Evolutionary conservation across 2,113 vertebrate species (phyloP).

Genomic region (Nannobrachium achirus): DNA sequence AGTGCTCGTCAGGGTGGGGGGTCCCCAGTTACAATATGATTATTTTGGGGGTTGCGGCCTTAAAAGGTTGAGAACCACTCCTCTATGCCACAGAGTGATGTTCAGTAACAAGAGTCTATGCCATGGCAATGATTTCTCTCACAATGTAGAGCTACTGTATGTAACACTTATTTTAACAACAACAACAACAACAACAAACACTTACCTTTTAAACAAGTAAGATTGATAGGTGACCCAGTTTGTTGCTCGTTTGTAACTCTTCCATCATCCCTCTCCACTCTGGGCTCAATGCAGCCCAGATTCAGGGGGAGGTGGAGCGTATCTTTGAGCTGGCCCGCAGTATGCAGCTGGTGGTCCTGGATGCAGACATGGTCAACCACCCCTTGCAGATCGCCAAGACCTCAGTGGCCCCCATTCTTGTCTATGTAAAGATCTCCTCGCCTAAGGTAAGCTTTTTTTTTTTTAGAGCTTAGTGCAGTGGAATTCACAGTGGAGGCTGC

Average conservation of each 20-base stretch:
- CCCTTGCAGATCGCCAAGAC: slow-evolving; percentile 97
- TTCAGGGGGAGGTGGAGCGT: slow-evolving; percentile 97
- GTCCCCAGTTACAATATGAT: too few relatives aligned
- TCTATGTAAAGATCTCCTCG: slow-evolving; percentile 97
- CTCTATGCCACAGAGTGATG: too few relatives aligned
- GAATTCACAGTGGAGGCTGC: not conserved
- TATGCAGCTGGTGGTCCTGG: slow-evolving; percentile 92
- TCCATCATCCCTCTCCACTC: not conserved
- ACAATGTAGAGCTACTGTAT: too few relatives aligned
- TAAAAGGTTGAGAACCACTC: too few relatives aligned
- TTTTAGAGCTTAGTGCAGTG: not conserved
- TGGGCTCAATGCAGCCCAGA: slow-evolving; percentile 72
- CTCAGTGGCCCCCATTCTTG: slow-evolving; percentile 93
- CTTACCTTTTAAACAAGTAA: too few relatives aligned
- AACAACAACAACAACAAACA: too few relatives aligned
- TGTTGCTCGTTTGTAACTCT: not conserved
- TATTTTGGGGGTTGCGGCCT: too few relatives aligned
- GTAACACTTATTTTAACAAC: too few relatives aligned
- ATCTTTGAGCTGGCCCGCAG: slow-evolving; percentile 98
- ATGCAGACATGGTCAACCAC: slow-evolving; percentile 97
- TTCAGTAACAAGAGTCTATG: too few relatives aligned
- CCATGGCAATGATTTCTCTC: too few relatives aligned
- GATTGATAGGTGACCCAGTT: too few relatives aligned
- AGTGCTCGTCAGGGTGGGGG: too few relatives aligned
- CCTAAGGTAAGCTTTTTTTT: slow-evolving; percentile 84